These are phyloP conservation scores for Malurus alboscapulatus DNA, from an alignment of 2,113 vertebrate species.

Conservation along the genomic window DNA sequence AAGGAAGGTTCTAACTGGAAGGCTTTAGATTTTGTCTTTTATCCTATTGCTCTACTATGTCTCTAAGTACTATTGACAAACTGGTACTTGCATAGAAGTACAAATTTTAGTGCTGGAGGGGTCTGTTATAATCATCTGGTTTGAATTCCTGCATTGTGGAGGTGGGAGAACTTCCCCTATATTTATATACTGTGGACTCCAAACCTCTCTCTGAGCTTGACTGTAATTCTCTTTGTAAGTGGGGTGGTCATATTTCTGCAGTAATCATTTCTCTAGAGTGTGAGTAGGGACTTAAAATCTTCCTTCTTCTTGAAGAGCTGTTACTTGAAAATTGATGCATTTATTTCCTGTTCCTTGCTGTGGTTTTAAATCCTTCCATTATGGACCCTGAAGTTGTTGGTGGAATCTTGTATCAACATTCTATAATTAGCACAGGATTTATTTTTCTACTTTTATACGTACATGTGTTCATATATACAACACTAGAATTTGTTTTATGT, in stretches of 20 bases:
- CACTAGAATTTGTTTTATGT: neutral
- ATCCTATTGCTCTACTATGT: neutral
- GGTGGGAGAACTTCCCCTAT: neutral
- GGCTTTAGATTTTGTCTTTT: neutral
- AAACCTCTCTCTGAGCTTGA: neutral
- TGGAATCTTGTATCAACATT: neutral
- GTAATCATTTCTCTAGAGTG: neutral
- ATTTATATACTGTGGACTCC: neutral
- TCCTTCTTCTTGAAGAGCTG: neutral
- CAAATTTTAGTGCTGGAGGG: neutral
- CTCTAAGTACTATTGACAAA: neutral
- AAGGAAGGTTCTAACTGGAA: neutral
- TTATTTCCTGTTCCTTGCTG: neutral
- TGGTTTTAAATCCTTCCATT: neutral
- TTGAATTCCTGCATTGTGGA: neutral
- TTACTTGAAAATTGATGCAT: neutral
- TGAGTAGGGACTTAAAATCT: neutral
- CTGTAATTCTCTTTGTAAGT: neutral
- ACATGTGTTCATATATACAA: neutral
- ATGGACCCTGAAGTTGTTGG: neutral
- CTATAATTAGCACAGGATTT: neutral
- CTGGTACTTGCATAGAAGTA: neutral
- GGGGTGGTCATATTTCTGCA: neutral
- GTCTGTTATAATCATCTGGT: neutral
- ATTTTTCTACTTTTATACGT: neutral